Evolutionary conservation across 1,140 invertebrate genomes (phyloP).

Genomic region (Laupala kohalensis): DNA sequence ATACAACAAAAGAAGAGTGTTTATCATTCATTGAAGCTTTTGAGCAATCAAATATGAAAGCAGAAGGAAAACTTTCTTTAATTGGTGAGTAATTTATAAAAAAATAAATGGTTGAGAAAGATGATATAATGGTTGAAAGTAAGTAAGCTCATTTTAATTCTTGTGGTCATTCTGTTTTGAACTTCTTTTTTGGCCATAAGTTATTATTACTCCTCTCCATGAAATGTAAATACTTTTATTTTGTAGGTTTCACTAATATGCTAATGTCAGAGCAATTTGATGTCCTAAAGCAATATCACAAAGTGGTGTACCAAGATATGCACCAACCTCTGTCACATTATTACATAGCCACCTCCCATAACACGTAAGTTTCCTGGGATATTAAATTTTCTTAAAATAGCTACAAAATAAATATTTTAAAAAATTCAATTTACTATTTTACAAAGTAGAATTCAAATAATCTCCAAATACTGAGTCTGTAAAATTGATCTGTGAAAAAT

Average conservation of each 20-base stretch:
- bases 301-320: constrained; percentile 44
- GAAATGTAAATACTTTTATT: background rate
- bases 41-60: constrained; percentile 24
- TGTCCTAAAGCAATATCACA: constrained; percentile 27
- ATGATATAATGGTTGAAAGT: background rate
- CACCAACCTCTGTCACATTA: constrained; percentile 44
- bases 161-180: too few relatives aligned
- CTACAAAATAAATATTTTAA: too few relatives aligned
- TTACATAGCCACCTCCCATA: constrained; percentile 51
- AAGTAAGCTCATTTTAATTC: background rate
- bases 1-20: constrained; percentile 22
- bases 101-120: background rate
- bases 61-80: constrained; percentile 20
- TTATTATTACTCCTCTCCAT: too few relatives aligned
- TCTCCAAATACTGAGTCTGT: too few relatives aligned
- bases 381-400: too few relatives aligned
- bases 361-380: constrained; percentile 48
- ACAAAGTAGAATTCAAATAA: too few relatives aligned
- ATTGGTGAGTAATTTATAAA: constrained; percentile 17
- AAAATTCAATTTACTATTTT: too few relatives aligned
- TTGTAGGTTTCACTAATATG: constrained; percentile 29
- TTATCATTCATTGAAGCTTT: constrained; percentile 26
- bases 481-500: too few relatives aligned
- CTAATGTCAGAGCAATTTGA: constrained; percentile 29
- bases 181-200: too few relatives aligned